Evolutionary conservation across 2,888 invertebrate species (phyloP).

Genomic region (Nycteola revayana): DNA sequence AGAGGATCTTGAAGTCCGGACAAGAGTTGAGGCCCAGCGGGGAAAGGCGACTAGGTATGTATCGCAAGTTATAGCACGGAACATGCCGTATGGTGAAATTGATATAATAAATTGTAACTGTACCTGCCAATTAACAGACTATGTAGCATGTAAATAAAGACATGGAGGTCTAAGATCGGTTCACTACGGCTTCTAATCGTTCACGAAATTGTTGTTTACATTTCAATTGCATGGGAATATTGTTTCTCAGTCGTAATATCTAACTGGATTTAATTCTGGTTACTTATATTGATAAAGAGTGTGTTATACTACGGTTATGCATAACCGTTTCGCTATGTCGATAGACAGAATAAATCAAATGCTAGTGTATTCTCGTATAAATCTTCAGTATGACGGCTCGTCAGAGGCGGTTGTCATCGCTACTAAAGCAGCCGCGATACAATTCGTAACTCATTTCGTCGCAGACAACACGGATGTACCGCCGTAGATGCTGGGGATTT

Average conservation of each 20-base stretch:
- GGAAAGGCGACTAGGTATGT: constrained; percentile 42
- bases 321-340: too few relatives aligned
- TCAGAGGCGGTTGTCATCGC: constrained; percentile 31
- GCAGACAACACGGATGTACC: constrained; percentile 64
- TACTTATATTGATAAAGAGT: too few relatives aligned
- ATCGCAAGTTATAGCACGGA: constrained; percentile 28
- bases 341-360: constrained; percentile 17
- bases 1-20: constrained; percentile 63
- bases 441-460: constrained; percentile 44
- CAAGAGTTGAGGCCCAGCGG: constrained; percentile 52
- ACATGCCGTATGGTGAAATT: constrained; percentile 31
- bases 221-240: constrained; percentile 2
- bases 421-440: constrained; percentile 42
- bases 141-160: constrained; percentile 28
- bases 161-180: constrained; percentile 20
- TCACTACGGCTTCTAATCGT: constrained; percentile 24
- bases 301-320: too few relatives aligned
- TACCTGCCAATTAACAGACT: constrained; percentile 41
- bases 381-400: constrained; percentile 21
- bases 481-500: constrained; percentile 60
- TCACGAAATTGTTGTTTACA: constrained; percentile 31
- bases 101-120: constrained; percentile 41
- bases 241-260: too few relatives aligned
- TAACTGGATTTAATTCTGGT: too few relatives aligned
- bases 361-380: constrained; percentile 14